These are phyloP conservation scores for Drosophila santomea DNA, from an alignment of 1,140 invertebrate species.

Conservation along the genomic window DNA sequence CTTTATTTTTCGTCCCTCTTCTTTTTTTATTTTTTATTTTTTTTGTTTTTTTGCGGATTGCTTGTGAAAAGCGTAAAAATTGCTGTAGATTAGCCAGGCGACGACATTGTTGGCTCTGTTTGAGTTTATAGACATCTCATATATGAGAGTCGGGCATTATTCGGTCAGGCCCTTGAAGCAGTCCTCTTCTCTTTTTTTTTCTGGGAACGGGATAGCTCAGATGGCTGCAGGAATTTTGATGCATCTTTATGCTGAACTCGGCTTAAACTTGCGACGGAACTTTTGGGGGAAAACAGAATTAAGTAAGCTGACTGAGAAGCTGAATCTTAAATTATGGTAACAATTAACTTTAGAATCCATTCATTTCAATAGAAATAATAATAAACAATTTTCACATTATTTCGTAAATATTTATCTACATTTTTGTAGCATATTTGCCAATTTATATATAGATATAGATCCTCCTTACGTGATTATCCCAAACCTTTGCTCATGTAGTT, in stretches of 20 bases:
- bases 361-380: too few relatives aligned
- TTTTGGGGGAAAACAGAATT: background rate
- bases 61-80: constrained; percentile 64
- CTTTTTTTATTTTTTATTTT: too few relatives aligned
- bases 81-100: constrained; percentile 54
- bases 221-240: background rate
- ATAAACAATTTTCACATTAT: too few relatives aligned
- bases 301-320: too few relatives aligned
- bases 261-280: background rate
- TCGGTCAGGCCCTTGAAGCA: constrained; percentile 24
- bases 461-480: background rate
- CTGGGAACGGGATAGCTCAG: background rate
- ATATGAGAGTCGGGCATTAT: constrained; percentile 31
- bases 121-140: constrained; percentile 45
- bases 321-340: too few relatives aligned
- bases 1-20: constrained; percentile 1
- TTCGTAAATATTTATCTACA: too few relatives aligned
- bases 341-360: too few relatives aligned
- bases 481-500: background rate
- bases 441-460: background rate
- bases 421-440: too few relatives aligned
- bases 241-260: background rate
- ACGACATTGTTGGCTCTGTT: constrained; percentile 45
- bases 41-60: constrained; percentile 13
- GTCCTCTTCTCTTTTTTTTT: background rate